Base-by-base conservation (phyloP, 2,113 vertebrate species). In the Lamprotornis superbus region DNA sequence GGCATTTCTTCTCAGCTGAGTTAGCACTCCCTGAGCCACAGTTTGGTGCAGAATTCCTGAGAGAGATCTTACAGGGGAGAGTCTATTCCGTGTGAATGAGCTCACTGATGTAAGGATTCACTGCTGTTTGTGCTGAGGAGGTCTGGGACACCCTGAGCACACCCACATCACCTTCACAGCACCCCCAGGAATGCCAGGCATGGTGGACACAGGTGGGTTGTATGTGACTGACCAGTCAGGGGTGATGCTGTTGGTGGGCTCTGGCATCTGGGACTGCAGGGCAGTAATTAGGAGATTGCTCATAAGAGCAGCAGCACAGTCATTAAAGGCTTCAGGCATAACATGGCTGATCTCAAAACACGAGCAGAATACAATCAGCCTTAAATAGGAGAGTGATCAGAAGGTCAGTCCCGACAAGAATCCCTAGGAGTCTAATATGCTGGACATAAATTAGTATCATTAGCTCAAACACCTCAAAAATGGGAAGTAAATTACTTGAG, bases 401-500 rank as follows among this genome's bases (percentile, higher is more conserved):
- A 71, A 82, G 78, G 91, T 92, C 25, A n/a, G 22, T 37, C 60
- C 55, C 31, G 5, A 74, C 47, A 78, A 83, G 86, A 78, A 81
- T 90, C 95, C 73, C 86, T 94, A 52, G 56, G 80, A 89, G 76
- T 49, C 60, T 86, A 78, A 93, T 86, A 67, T 5, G 15, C 80
- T 59, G 71, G 90, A 89, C 75, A 67, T 92, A 90, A 97, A 93
- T 94, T 94, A 94, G 79, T 31, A 95, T 74, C 59, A 93, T 85
- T 78, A 90, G 56, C 83, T 89, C 78, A 91, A 93, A 90, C 89
- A 85, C 91, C 87, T 95, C 2, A 5, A 90, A 95, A 97, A 92
- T 94, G 77, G 84, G 75, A 93, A 94, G 46, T 87, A 93, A 93
- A 95, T 94, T 87, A 87, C 80, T 94, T 83, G 59, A 90, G 91